Conservation (phyloP, 2,797 vertebrate species). For the Paramormyrops hopkinsi region DNA sequence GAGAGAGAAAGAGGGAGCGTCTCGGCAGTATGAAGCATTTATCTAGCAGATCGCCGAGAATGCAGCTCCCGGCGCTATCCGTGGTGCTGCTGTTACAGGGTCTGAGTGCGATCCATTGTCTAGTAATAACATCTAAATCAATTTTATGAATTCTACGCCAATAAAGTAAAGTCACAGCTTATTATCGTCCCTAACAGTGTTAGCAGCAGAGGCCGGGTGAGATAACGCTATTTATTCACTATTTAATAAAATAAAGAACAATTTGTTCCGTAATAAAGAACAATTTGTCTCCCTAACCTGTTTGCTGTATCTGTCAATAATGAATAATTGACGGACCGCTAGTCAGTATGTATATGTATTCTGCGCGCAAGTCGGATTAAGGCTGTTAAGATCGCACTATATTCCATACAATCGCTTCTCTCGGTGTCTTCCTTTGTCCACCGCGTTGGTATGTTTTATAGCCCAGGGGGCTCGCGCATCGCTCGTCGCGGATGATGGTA, state of each 20-base stretch:
- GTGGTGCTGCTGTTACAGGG: not conserved
- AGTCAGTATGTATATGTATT: not conserved
- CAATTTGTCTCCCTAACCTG: not conserved
- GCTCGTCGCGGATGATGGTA: not conserved
- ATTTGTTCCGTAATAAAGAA: not conserved
- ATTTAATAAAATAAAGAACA: no score
- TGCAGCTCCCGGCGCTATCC: not conserved
- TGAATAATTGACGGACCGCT: not conserved
- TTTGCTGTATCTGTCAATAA: not conserved
- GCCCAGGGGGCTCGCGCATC: not conserved
- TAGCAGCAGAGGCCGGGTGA: not conserved
- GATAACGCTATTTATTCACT: not conserved
- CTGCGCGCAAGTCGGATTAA: not conserved
- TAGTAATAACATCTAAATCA: not conserved
- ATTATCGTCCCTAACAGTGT: not conserved
- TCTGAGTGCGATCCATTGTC: not conserved
- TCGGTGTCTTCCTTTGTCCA: not conserved
- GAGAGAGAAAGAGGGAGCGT: not conserved
- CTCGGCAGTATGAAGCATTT: not conserved
- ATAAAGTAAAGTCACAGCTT: not conserved
- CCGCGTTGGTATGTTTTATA: no score
- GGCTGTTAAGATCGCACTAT: not conserved
- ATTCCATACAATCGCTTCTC: no score
- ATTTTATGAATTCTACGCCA: not conserved
- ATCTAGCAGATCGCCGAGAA: not conserved